phyloP scores from a whole-genome alignment of 2,888 invertebrate genomes.

The Plagodis dolabraria region DNA sequence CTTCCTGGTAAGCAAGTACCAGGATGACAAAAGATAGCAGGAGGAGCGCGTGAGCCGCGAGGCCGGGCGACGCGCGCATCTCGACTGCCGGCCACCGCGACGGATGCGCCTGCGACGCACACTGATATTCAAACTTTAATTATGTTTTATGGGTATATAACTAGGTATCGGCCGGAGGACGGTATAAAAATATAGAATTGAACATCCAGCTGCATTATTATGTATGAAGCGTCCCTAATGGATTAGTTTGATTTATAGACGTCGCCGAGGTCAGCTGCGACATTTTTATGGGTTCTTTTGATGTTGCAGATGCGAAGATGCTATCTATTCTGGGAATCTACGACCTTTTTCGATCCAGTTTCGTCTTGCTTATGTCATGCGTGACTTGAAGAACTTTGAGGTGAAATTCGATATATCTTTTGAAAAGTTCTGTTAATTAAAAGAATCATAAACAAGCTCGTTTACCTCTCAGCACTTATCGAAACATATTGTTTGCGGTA shows the following conservation, averaged over 20 bases:
- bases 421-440: too few relatives aligned
- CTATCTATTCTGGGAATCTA: conserved; percentile 4
- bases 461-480: too few relatives aligned
- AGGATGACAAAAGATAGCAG: conserved; percentile 63
- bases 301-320: conserved; percentile 2
- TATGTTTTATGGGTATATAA: conserved; percentile 8
- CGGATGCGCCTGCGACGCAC: conserved; percentile 65
- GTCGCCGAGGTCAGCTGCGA: conserved; percentile 1
- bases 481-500: too few relatives aligned
- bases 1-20: conserved; percentile 61
- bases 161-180: background rate
- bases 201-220: conserved; percentile 13
- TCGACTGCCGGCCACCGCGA: conserved; percentile 67
- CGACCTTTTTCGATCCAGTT: conserved; percentile 7
- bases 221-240: background rate
- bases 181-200: conserved; percentile 37
- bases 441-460: too few relatives aligned
- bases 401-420: background rate
- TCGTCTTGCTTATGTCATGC: too few relatives aligned
- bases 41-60: conserved; percentile 64
- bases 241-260: conserved; percentile 9
- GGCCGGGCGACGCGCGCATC: conserved; percentile 75
- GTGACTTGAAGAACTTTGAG: background rate
- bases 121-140: conserved; percentile 64
- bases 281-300: conserved; percentile 14